Evolutionary conservation across 2,113 vertebrate genomes (phyloP).

Genomic region (Cebidichthys violaceus): DNA sequence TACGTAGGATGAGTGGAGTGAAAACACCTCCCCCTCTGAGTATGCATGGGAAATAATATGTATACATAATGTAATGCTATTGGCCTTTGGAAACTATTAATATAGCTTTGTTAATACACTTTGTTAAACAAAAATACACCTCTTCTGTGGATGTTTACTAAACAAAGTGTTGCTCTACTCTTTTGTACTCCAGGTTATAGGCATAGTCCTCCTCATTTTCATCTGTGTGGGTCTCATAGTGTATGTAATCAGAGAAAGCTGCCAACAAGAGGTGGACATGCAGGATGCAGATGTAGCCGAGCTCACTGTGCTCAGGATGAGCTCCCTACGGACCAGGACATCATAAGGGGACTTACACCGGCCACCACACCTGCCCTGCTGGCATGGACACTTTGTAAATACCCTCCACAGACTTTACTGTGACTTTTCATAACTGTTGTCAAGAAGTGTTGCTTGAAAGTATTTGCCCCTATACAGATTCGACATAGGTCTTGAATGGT

Average conservation of each 20-base stretch:
- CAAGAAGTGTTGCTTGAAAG: constrained; percentile 26
- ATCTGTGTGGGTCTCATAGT: constrained; percentile 84
- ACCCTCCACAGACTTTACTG: constrained; percentile 37
- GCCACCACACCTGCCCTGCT: constrained; percentile 42
- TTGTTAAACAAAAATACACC: constrained; percentile 2
- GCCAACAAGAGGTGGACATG: constrained; percentile 77
- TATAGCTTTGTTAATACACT: constrained; percentile 1
- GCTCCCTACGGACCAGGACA: constrained; percentile 74
- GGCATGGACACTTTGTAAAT: constrained; percentile 62
- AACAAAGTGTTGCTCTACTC: constrained; percentile 40
- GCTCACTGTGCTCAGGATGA: constrained; percentile 80
- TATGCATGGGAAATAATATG: background rate
- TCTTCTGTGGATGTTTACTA: constrained; percentile 18
- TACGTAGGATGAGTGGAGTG: background rate
- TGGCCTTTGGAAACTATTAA: background rate
- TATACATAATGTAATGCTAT: background rate
- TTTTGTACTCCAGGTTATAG: constrained; percentile 78
- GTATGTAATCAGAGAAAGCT: constrained; percentile 82
- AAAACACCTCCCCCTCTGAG: background rate
- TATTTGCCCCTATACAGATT: background rate
- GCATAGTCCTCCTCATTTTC: constrained; percentile 82
- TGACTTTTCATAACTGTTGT: constrained; percentile 17
- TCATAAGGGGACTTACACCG: constrained; percentile 66
- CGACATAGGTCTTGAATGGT: background rate
- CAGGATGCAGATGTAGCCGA: constrained; percentile 78